These are phyloP conservation scores for Oscheius sp. DNA, from an alignment of 1,140 invertebrate genomes.

Conservation along the genomic window DNA sequence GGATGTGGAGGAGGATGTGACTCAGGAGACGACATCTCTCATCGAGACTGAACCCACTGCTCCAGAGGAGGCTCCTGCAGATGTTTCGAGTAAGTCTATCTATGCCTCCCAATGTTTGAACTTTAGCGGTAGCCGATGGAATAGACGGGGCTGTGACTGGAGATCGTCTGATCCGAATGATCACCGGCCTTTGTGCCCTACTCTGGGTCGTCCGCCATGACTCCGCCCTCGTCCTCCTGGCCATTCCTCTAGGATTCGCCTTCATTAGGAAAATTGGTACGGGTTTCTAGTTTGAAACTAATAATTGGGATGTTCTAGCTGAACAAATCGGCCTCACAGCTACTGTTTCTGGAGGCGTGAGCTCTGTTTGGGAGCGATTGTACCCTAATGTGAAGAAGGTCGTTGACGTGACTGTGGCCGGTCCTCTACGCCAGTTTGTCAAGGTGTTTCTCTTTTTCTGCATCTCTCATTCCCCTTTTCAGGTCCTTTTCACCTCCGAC, in stretches of 20 bases:
- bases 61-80: not conserved
- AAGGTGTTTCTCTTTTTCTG: conserved; percentile 22
- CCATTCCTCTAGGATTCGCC: conserved; percentile 70
- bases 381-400: conserved; percentile 37
- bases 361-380: conserved; percentile 48
- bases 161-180: conserved; percentile 70
- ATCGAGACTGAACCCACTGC: not conserved
- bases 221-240: conserved; percentile 71
- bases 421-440: conserved; percentile 64
- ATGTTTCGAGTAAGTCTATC: conserved; percentile 1
- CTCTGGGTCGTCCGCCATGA: conserved; percentile 73
- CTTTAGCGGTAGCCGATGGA: not conserved
- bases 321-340: conserved; percentile 56
- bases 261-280: conserved; percentile 68
- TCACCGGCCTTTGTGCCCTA: conserved; percentile 71
- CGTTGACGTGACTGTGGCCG: conserved; percentile 64
- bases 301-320: conserved; percentile 31
- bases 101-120: not conserved
- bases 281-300: conserved; percentile 38
- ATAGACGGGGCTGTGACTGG: conserved; percentile 61
- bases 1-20: conserved; percentile 11
- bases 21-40: not conserved
- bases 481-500: conserved; percentile 68
- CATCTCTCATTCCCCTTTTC: not conserved
- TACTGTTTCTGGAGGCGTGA: conserved; percentile 57